Conservation (phyloP, 2,113 vertebrate genomes). For the Alligator mississippiensis region DNA sequence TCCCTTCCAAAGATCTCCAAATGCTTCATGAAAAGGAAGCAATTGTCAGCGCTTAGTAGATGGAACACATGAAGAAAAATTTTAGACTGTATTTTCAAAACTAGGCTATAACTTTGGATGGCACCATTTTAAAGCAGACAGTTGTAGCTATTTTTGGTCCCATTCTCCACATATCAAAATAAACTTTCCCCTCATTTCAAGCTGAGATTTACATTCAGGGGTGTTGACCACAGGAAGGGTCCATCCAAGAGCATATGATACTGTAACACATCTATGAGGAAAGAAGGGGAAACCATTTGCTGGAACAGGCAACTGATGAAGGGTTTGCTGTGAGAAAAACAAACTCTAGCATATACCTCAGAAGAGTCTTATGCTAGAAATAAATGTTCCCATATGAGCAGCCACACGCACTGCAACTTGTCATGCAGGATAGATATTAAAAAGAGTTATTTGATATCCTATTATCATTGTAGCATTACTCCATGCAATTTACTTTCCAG, state of each 20-base stretch:
- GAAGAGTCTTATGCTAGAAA: not conserved
- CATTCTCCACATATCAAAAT: not conserved
- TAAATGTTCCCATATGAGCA: not conserved
- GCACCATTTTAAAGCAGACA: not conserved
- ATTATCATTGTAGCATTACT: not conserved
- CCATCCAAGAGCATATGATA: no score
- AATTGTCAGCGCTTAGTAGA: not conserved
- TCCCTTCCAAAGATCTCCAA: not conserved
- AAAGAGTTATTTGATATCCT: not conserved
- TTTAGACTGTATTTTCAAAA: not conserved
- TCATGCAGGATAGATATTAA: accelerated
- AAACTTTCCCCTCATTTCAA: not conserved
- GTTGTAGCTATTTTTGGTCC: not conserved
- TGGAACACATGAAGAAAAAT: not conserved
- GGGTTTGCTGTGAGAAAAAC: not conserved
- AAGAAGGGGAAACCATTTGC: no score
- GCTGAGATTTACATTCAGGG: not conserved
- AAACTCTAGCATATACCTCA: not conserved
- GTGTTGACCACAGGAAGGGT: not conserved
- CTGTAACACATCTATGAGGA: no score
- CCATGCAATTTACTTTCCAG: not conserved
- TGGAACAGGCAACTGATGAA: not conserved
- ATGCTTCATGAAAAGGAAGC: not conserved
- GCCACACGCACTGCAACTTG: not conserved
- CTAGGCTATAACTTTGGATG: not conserved